A percentile compares a stretch with the other conserved stretches of the same genome.
Conservation (phyloP, 2,113 vertebrate species). For the Carollia perspicillata region DNA sequence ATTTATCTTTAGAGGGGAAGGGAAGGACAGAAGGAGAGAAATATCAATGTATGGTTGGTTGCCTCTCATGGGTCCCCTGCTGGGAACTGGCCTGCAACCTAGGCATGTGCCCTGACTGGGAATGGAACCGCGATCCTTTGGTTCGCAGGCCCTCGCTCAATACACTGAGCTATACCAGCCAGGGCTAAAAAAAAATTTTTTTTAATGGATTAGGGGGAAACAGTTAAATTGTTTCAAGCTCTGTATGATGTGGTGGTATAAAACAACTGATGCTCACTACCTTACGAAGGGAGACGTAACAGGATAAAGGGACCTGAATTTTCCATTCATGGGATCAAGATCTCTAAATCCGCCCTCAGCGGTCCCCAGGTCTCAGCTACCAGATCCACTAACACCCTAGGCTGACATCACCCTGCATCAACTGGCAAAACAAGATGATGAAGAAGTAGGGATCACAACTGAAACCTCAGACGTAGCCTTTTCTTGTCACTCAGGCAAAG, state of each 20-base stretch:
- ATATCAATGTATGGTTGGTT: too few relatives aligned
- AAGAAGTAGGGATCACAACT: background rate
- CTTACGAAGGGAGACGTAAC: background rate
- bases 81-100: too few relatives aligned
- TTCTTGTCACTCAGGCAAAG: background rate
- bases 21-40: too few relatives aligned
- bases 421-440: background rate
- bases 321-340: background rate
- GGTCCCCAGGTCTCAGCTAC: background rate
- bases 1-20: too few relatives aligned
- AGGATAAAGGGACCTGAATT: background rate
- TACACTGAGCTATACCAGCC: too few relatives aligned
- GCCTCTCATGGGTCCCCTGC: too few relatives aligned
- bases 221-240: background rate
- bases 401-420: background rate
- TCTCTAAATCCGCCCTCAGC: background rate
- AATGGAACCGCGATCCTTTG: too few relatives aligned
- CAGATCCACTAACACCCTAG: background rate
- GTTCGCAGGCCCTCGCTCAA: too few relatives aligned
- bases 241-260: background rate
- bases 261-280: background rate
- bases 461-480: background rate
- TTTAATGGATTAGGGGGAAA: background rate
- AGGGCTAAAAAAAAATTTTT: too few relatives aligned
- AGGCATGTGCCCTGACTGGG: too few relatives aligned